These are phyloP conservation scores for Ardeotis arabs DNA, from an alignment of 2,113 vertebrate genomes.

Conservation along the genomic window DNA sequence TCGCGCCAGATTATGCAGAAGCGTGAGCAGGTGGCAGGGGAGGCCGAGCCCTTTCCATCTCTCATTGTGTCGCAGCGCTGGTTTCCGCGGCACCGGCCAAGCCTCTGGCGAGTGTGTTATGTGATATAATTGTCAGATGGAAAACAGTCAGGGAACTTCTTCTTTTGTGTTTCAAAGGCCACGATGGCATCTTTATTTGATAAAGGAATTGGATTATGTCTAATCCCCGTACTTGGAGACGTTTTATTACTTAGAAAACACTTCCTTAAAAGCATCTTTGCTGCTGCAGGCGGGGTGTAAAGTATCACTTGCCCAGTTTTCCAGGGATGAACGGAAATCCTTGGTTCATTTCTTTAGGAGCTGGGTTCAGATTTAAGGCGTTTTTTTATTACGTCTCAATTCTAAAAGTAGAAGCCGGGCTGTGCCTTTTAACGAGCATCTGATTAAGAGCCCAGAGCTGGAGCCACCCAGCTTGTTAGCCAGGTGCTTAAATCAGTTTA, in stretches of 20 bases:
- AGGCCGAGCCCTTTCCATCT: constrained; percentile 7
- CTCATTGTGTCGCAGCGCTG: background rate
- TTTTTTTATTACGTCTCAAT: background rate
- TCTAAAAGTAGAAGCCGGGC: background rate
- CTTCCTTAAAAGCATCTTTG: background rate
- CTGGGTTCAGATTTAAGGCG: background rate
- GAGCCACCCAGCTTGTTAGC: background rate
- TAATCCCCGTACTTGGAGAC: constrained; percentile 27
- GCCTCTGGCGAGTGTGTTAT: background rate
- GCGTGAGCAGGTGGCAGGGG: constrained; percentile 36
- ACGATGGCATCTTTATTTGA: constrained; percentile 60
- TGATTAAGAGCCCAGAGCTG: background rate
- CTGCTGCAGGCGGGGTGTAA: accelerated
- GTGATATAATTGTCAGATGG: constrained; percentile 25
- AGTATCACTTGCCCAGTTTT: background rate
- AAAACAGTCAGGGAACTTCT: constrained; percentile 11
- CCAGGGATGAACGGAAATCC: background rate
- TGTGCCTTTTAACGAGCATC: background rate
- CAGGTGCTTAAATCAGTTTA: background rate
- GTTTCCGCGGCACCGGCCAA: background rate
- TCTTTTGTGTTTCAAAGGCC: constrained; percentile 37
- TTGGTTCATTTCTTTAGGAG: background rate
- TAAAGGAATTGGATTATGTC: constrained; percentile 62
- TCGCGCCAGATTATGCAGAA: background rate
- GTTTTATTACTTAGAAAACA: constrained; percentile 51